Evolutionary conservation across 2,113 vertebrate species (phyloP).

Genomic region (Brachyistius frenatus): DNA sequence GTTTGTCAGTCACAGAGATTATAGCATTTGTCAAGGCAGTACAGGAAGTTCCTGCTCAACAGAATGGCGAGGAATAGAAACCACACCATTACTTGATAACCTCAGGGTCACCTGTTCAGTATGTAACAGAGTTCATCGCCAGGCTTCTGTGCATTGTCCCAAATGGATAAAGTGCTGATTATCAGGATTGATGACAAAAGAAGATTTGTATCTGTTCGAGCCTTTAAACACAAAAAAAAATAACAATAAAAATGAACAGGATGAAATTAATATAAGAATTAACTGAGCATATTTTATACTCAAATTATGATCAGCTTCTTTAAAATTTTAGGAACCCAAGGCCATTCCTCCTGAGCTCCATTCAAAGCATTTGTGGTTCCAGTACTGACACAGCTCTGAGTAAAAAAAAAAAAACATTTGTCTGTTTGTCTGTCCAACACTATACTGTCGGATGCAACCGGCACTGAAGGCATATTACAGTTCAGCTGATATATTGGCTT

Average conservation of each 20-base stretch:
- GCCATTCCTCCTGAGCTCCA: too few relatives aligned
- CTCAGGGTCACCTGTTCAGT: conserved; percentile 14
- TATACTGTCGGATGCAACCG: not conserved
- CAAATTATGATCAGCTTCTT: too few relatives aligned
- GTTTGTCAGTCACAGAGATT: conserved; percentile 35
- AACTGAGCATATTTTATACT: too few relatives aligned
- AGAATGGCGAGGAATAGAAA: conserved; percentile 29
- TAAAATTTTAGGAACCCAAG: too few relatives aligned
- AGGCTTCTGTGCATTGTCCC: not conserved
- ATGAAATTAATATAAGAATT: not conserved
- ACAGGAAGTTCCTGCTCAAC: conserved; percentile 41
- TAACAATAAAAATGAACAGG: conserved; percentile 3
- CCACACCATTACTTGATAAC: conserved; percentile 24
- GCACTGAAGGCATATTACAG: not conserved
- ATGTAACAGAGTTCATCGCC: not conserved
- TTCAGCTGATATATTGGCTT: not conserved
- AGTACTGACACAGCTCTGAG: not conserved
- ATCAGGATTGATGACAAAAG: not conserved
- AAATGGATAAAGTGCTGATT: too few relatives aligned
- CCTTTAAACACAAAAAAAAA: not conserved
- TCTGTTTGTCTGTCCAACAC: conserved; percentile 1
- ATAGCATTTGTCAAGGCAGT: conserved; percentile 35
- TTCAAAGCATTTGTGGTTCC: too few relatives aligned
- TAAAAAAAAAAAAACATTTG: not conserved
- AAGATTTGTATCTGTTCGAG: conserved; percentile 26